phyloP scores from a whole-genome alignment of 2,113 vertebrate species.

The Anguilla rostrata region DNA sequence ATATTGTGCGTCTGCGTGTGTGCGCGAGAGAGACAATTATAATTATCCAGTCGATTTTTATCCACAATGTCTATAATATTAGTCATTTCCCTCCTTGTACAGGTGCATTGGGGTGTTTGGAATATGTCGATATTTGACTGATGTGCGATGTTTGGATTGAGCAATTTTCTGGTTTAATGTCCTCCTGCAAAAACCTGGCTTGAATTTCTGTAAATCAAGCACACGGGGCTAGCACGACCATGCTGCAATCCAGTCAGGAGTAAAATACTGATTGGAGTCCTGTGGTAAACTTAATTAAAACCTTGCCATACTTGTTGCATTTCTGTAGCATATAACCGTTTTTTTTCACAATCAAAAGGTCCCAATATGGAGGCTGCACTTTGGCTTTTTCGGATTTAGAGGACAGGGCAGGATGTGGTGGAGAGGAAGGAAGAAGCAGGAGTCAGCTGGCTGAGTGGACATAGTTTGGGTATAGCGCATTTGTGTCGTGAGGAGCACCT shows the following conservation, averaged over 20 bases:
- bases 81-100: neutral
- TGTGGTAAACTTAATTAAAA: neutral
- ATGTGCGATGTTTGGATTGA: neutral
- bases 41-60: neutral
- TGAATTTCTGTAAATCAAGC: too few species aligned
- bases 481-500: neutral
- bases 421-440: neutral
- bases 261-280: too few species aligned
- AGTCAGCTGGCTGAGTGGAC: neutral
- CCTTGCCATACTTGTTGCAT: neutral
- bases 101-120: neutral
- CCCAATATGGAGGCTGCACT: neutral
- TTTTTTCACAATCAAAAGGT: neutral
- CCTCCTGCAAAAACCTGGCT: neutral
- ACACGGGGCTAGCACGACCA: too few species aligned
- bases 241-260: too few species aligned
- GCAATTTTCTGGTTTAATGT: neutral
- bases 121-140: neutral
- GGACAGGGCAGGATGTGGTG: neutral
- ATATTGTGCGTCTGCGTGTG: too few species aligned
- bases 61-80: neutral
- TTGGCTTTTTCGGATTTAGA: neutral
- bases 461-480: neutral
- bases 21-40: too few species aligned
- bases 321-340: neutral